Conservation (phyloP, 2,888 invertebrate genomes). For the Cosmia pyralina region DNA sequence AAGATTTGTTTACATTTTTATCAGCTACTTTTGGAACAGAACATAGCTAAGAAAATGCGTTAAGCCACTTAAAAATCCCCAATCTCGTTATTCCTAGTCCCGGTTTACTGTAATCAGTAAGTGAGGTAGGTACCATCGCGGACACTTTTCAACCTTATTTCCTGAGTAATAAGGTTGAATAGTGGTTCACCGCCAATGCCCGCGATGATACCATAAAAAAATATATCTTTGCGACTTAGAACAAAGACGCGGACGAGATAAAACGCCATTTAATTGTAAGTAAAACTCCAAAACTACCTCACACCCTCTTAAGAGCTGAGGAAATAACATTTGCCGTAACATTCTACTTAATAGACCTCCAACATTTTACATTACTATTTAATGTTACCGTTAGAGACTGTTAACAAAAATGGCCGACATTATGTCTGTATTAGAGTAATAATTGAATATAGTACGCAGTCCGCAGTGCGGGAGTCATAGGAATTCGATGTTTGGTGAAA, state of each 20-base stretch:
- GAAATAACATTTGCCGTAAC: slow-evolving; percentile 34
- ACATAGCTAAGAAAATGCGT: no score
- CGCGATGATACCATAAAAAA: no score
- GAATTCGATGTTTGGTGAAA: slow-evolving; percentile 1
- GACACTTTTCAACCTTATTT: no score
- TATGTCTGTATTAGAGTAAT: slow-evolving; percentile 42
- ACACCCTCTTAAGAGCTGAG: slow-evolving; percentile 23
- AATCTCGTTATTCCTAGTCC: neutral
- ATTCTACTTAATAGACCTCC: slow-evolving; percentile 32
- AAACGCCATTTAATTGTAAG: neutral
- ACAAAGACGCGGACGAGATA: neutral
- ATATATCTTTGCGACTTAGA: no score
- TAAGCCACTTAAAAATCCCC: neutral
- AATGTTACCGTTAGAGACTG: slow-evolving; percentile 22
- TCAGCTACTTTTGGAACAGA: no score
- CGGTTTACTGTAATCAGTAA: no score
- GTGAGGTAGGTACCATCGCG: no score
- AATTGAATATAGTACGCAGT: slow-evolving; percentile 41
- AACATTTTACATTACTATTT: slow-evolving; percentile 42
- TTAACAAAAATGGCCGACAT: slow-evolving; percentile 49
- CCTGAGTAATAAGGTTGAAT: no score
- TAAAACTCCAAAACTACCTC: slow-evolving; percentile 8
- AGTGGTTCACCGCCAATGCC: no score
- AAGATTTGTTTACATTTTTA: no score
- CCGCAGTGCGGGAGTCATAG: slow-evolving; percentile 9